Conservation (phyloP, 2,113 vertebrate species). For the Cygnus buccinator region DNA sequence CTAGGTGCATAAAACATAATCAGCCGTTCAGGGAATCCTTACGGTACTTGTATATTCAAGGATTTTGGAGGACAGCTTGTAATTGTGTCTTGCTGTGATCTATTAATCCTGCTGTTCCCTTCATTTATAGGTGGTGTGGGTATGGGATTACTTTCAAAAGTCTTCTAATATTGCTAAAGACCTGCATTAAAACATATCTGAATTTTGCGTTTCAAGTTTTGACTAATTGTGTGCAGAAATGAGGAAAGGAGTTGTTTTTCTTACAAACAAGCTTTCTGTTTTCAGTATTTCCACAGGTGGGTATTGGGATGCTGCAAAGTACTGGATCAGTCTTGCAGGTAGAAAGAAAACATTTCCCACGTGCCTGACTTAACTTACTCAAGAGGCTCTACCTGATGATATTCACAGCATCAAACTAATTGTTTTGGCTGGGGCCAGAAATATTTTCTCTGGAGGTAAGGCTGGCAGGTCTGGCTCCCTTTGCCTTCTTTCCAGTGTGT, state of each 20-base stretch:
- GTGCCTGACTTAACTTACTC: background rate
- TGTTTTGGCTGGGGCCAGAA: background rate
- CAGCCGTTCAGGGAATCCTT: fast-evolving
- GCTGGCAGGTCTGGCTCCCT: background rate
- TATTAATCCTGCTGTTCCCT: background rate
- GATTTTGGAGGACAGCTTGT: background rate
- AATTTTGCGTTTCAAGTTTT: background rate
- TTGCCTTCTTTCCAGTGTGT: too few relatives aligned
- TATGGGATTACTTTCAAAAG: background rate
- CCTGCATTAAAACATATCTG: background rate
- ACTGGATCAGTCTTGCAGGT: background rate
- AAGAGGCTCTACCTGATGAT: background rate
- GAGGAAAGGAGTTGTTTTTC: background rate
- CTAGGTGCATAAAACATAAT: background rate
- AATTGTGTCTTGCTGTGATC: background rate
- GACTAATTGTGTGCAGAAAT: background rate
- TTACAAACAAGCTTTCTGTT: background rate
- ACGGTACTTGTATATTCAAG: background rate
- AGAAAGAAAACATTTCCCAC: background rate
- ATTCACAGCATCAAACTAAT: background rate
- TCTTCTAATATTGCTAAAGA: background rate
- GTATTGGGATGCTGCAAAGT: background rate
- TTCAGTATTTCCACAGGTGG: background rate
- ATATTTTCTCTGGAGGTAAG: background rate
- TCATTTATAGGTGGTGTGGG: background rate